phyloP scores from a whole-genome alignment of 2,888 invertebrate genomes.

The Synergus itoensis region DNA sequence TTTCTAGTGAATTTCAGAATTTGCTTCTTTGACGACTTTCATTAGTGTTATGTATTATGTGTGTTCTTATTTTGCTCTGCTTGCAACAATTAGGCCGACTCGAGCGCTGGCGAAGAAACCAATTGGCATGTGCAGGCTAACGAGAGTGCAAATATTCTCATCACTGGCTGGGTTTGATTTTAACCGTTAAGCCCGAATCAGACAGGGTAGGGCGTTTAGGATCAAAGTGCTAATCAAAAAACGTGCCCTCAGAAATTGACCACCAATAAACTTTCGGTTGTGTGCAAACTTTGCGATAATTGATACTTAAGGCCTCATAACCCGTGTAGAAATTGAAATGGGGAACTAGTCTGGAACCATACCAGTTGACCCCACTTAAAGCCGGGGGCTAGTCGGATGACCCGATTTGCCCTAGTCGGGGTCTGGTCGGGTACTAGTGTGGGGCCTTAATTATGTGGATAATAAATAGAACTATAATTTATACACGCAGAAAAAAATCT shows the following conservation, averaged over 20 bases:
- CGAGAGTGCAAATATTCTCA: slow-evolving; percentile 65
- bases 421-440: no score
- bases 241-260: slow-evolving; percentile 16
- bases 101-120: slow-evolving; percentile 57
- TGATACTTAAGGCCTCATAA: background rate
- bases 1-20: background rate
- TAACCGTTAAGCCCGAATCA: slow-evolving; percentile 55
- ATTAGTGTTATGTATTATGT: background rate
- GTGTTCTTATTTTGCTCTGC: slow-evolving; percentile 46
- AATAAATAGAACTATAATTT: no score
- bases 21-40: background rate
- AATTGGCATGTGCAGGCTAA: slow-evolving; percentile 70
- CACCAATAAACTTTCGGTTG: background rate
- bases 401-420: no score
- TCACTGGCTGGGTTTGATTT: slow-evolving; percentile 39
- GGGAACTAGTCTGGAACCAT: no score
- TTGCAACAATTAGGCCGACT: slow-evolving; percentile 53
- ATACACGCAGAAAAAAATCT: no score
- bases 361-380: no score
- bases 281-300: background rate
- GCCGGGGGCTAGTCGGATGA: no score
- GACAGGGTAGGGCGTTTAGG: slow-evolving; percentile 64
- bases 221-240: slow-evolving; percentile 63
- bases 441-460: no score
- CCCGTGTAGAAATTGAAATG: no score